Evolutionary conservation across 2,888 invertebrate genomes (phyloP).

Genomic region (Aporophyla nigra): DNA sequence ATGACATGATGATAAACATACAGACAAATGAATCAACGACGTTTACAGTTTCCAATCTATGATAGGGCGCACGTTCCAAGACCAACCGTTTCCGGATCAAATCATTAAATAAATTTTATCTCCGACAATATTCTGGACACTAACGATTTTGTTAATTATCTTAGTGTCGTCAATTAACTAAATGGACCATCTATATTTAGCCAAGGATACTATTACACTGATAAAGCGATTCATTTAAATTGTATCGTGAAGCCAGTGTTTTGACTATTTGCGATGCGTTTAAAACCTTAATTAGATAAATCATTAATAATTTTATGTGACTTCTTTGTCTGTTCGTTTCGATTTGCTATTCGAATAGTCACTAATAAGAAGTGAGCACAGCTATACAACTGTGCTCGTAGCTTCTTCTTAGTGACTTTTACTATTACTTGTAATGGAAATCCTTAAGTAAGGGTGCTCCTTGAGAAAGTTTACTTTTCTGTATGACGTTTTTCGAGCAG

Average conservation of each 20-base stretch:
- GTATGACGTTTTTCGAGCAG: too few relatives aligned
- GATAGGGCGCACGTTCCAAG: slow-evolving; percentile 33
- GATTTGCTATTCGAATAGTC: too few relatives aligned
- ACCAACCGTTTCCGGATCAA: slow-evolving; percentile 22
- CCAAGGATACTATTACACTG: slow-evolving; percentile 48
- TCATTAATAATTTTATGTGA: too few relatives aligned
- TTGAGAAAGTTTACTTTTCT: too few relatives aligned
- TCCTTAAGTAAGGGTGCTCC: too few relatives aligned
- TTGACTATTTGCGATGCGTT: slow-evolving; percentile 29
- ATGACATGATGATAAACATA: not conserved
- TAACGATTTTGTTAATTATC: slow-evolving; percentile 24
- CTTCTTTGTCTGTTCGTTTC: too few relatives aligned
- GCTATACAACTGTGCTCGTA: too few relatives aligned
- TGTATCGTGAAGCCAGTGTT: slow-evolving; percentile 34
- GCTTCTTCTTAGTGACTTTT: too few relatives aligned
- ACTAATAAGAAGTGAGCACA: too few relatives aligned
- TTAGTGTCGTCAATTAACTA: slow-evolving; percentile 21
- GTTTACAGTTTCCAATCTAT: not conserved
- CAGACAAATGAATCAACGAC: not conserved
- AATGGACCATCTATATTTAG: slow-evolving; percentile 60
- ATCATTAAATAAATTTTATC: slow-evolving; percentile 33
- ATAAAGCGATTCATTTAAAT: slow-evolving; percentile 28
- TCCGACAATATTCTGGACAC: slow-evolving; percentile 4
- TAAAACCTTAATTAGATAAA: not conserved
- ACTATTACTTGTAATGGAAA: too few relatives aligned